Percentiles rank a stretch among this genome's conserved stretches.
Evolutionary conservation across 2,888 invertebrate species (phyloP).

Genomic region (Chaitophorus viminalis): DNA sequence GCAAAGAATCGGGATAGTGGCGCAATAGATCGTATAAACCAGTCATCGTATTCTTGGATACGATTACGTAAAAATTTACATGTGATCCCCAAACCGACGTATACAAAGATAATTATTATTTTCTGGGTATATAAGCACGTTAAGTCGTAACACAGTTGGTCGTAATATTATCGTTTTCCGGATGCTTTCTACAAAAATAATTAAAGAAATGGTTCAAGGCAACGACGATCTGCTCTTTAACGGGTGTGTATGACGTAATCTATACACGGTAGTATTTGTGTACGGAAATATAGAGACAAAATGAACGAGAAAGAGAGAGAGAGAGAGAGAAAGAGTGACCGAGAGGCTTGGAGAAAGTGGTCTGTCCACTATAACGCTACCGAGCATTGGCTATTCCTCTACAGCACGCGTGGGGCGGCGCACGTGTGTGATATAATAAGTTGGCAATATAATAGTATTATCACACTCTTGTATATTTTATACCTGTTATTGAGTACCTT

Average conservation of each 20-base stretch:
- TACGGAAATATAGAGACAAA: slow-evolving; percentile 34
- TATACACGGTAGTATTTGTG: slow-evolving; percentile 1
- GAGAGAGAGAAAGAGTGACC: neutral
- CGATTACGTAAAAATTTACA: neutral
- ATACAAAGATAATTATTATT: too few species aligned
- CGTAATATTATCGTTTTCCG: slow-evolving; percentile 31
- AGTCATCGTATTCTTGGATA: neutral
- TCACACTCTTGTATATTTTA: neutral
- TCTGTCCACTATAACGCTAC: slow-evolving; percentile 35
- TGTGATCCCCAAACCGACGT: neutral
- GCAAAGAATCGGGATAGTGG: neutral
- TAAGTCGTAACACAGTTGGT: neutral
- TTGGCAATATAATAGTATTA: slow-evolving; percentile 1
- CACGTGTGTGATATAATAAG: slow-evolving; percentile 37
- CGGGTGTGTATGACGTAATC: slow-evolving; percentile 25
- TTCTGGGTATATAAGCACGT: neutral
- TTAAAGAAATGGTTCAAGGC: slow-evolving; percentile 41
- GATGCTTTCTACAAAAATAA: slow-evolving; percentile 10
- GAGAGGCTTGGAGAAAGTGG: slow-evolving; percentile 48
- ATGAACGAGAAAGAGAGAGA: neutral
- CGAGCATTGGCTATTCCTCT: slow-evolving; percentile 29
- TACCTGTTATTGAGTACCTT: neutral
- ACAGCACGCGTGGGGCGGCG: neutral
- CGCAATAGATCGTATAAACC: neutral
- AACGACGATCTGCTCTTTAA: slow-evolving; percentile 19